Evolutionary conservation across 1,140 invertebrate genomes (phyloP), one percentile per base, ranked within the genome.

Genomic region (Drosophila paulistorum): DNA sequence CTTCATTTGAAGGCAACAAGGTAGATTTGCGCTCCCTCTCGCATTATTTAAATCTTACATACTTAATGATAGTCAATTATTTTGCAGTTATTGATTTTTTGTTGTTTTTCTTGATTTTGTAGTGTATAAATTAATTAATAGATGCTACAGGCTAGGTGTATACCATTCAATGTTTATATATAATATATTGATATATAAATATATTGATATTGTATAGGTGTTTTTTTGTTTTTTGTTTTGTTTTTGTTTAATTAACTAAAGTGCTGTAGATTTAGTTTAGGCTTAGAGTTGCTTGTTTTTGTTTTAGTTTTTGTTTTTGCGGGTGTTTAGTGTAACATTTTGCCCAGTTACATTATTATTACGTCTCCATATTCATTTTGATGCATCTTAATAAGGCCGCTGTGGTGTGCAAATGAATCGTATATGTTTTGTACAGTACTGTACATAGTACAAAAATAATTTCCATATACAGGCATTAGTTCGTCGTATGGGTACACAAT

Each of bases 1-100:
- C 90, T 91, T 91, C 90, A 90, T 91, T 90, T 91, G 90, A 91
- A 91, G 90, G 90, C 90, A 91, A 91, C 90, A 91, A 91, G 90
- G 90, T 91, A 90, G 90, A 87, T 90, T 64, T 79, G 83, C 84
- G 79, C 73, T 71, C 58, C 61, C 45, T 72, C 69, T 60, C 77
- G 73, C 77, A 83, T 79, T 68, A 78, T 82, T 72, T 77, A 82
- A 51, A 51, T 51, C 45, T 51, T 51, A 51, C 45, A 51, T 51
- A 51, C 45, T 51, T 51, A 51, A 51, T 10, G 17, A 51, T 51
- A 51, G 17, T 23, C 83, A 86, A 30, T 83, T 79, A 75, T 58
- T 66, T 48, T 59, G 45, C 45, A 23, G 45, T 71, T 33, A 17
- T 42, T 76, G 26, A 7, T 30, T 26, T 42, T 42, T 39, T 76